Percentiles rank a stretch among this genome's conserved stretches.
Conservation (phyloP, 1,140 invertebrate species). For the Condylostylus longicornis region DNA sequence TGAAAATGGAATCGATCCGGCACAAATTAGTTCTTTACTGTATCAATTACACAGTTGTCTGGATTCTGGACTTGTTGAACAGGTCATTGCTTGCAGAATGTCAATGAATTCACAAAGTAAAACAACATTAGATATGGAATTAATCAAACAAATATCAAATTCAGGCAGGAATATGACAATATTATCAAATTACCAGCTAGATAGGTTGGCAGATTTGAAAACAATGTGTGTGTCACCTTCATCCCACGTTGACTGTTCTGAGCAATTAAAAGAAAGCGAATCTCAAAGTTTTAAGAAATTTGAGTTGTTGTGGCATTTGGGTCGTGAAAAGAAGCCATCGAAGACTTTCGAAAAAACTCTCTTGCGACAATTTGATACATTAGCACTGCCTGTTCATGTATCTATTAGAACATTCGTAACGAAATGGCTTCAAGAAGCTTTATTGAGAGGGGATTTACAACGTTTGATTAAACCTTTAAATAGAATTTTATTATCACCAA, state of each 20-base stretch:
- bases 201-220: conserved; percentile 22
- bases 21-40: conserved; percentile 21
- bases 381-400: conserved; percentile 25
- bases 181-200: conserved; percentile 9
- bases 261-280: conserved; percentile 31
- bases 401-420: conserved; percentile 29
- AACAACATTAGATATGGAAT: neutral
- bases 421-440: conserved; percentile 34
- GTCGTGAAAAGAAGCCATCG: conserved; percentile 42
- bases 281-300: conserved; percentile 59
- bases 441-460: conserved; percentile 61
- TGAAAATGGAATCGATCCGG: conserved; percentile 15
- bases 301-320: conserved; percentile 63
- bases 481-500: conserved; percentile 61
- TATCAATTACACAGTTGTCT: conserved; percentile 29
- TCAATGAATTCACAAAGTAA: too few relatives aligned
- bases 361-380: conserved; percentile 25
- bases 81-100: conserved; percentile 26
- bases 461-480: conserved; percentile 67
- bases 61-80: conserved; percentile 28
- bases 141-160: neutral
- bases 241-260: conserved; percentile 6
- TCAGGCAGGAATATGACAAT: neutral
- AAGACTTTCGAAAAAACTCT: conserved; percentile 31
- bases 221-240: conserved; percentile 19